Conservation (phyloP, 2,113 vertebrate species). For the Bolborhynchus lineola region DNA sequence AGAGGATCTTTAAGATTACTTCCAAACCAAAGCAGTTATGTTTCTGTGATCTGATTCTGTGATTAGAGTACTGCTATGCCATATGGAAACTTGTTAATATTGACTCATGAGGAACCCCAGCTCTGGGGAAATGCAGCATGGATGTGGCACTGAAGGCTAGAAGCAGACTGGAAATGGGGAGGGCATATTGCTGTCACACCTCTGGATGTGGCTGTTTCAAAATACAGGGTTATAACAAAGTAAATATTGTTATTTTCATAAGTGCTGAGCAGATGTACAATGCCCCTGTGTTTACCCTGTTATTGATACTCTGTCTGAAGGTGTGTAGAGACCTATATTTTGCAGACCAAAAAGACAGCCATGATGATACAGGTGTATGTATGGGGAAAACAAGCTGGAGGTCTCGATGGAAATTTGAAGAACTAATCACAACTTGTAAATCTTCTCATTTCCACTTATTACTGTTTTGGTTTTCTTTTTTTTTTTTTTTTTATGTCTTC, state of each 20-base stretch:
- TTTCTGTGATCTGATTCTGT: background rate
- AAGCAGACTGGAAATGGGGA: background rate
- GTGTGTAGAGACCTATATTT: background rate
- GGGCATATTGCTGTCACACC: background rate
- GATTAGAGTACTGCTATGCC: background rate
- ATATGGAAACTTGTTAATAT: background rate
- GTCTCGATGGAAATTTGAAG: background rate
- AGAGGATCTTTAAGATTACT: background rate
- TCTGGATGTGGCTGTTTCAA: background rate
- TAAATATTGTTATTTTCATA: background rate
- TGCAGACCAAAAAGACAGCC: background rate
- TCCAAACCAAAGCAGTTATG: background rate
- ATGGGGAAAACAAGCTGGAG: background rate
- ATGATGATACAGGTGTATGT: fast-evolving
- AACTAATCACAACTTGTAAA: background rate
- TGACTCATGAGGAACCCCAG: background rate
- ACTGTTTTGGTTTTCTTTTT: too few relatives aligned
- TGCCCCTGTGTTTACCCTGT: background rate
- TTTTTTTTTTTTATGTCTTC: background rate
- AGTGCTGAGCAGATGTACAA: background rate
- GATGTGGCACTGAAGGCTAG: background rate
- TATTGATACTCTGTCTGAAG: background rate
- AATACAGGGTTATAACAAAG: background rate
- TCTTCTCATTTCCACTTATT: background rate
- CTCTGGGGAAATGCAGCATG: fast-evolving